A percentile compares a stretch with the other conserved stretches of the same genome.
Evolutionary conservation across 2,888 invertebrate genomes (phyloP).

Genomic region (Drosophila histrio): DNA sequence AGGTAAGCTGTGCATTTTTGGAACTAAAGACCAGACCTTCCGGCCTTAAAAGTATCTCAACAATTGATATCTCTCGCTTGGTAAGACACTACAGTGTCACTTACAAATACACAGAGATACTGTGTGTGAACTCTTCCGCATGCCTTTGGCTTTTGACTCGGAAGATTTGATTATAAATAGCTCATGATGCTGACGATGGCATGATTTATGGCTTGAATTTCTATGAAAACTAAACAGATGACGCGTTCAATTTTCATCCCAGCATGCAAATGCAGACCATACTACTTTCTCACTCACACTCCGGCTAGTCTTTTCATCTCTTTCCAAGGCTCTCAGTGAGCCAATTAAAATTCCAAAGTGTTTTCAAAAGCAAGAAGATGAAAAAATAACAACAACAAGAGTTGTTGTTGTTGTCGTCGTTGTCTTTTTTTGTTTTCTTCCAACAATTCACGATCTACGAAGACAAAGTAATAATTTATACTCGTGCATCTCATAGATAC

Average conservation of each 20-base stretch:
- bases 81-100: neutral
- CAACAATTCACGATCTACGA: conserved; percentile 38
- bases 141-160: conserved; percentile 9
- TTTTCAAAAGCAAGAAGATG: conserved; percentile 19
- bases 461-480: conserved; percentile 64
- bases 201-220: conserved; percentile 51
- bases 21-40: neutral
- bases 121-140: conserved; percentile 54
- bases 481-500: conserved; percentile 56
- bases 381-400: neutral
- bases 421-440: neutral
- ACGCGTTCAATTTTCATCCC: conserved; percentile 31
- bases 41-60: neutral
- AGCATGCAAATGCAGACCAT: conserved; percentile 31
- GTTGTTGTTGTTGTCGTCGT: neutral
- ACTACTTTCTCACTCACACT: neutral
- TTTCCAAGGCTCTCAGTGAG: conserved; percentile 10
- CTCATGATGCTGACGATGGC: conserved; percentile 45
- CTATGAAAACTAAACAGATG: conserved; percentile 40
- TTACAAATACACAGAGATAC: neutral
- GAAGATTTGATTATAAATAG: conserved; percentile 36
- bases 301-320: neutral
- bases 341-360: conserved; percentile 73
- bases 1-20: conserved; percentile 30
- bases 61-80: neutral